phyloP scores from a whole-genome alignment of 2,797 vertebrate genomes.

The Channa striata region DNA sequence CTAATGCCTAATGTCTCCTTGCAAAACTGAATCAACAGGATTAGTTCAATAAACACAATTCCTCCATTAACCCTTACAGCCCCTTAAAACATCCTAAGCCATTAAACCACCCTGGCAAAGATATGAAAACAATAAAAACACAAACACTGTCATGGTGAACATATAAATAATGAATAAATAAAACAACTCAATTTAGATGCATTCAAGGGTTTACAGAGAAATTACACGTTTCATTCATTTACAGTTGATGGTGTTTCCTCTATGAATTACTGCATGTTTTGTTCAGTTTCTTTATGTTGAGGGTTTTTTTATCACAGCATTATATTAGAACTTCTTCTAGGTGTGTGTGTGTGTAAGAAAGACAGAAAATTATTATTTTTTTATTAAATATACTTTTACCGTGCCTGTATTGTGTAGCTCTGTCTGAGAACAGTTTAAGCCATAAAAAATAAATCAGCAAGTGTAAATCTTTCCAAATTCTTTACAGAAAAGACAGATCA shows the following conservation, averaged over 20 bases:
- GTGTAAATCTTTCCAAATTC: neutral
- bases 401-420: constrained; percentile 35
- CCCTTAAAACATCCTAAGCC: constrained; percentile 21
- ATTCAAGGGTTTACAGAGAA: constrained; percentile 45
- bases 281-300: constrained; percentile 1
- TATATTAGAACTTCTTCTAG: neutral
- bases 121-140: constrained; percentile 40
- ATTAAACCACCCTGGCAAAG: constrained; percentile 23
- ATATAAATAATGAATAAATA: constrained; percentile 52
- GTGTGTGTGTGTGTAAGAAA: constrained; percentile 7
- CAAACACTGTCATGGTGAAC: constrained; percentile 43
- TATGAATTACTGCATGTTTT: constrained; percentile 17
- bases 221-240: constrained; percentile 22
- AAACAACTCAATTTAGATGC: constrained; percentile 8
- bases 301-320: neutral
- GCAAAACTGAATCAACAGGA: neutral
- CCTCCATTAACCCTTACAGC: constrained; percentile 7
- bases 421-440: constrained; percentile 23
- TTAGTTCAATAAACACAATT: constrained; percentile 1
- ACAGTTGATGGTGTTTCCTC: constrained; percentile 7
- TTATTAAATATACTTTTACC: constrained; percentile 26
- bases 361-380: constrained; percentile 29
- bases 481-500: constrained; percentile 40
- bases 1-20: constrained; percentile 10
- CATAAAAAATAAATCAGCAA: constrained; percentile 5